Evolutionary conservation across 37 sponge, comb jelly and placozoan species (phyloP).

Genomic region (Agelas oroides): DNA sequence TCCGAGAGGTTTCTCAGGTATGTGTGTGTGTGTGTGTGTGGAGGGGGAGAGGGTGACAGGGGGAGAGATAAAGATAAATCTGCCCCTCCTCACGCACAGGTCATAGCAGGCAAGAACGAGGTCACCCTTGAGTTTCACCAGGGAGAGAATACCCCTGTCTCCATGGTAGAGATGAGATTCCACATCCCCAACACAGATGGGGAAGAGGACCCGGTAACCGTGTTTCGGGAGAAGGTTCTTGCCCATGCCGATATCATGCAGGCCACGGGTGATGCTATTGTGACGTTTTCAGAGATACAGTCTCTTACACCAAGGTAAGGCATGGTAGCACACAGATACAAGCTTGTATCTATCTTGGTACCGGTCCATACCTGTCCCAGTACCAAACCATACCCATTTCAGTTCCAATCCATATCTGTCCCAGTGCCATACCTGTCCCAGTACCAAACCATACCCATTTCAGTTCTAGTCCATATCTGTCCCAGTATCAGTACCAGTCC

Average conservation of each 20-base stretch:
- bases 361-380: too few species aligned
- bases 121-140: constrained; percentile 97
- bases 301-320: constrained; percentile 91
- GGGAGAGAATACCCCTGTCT: constrained; percentile 85
- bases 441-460: too few species aligned
- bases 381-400: too few species aligned
- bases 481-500: too few species aligned
- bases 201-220: constrained; percentile 25
- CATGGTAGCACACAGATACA: too few species aligned
- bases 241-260: constrained; percentile 93
- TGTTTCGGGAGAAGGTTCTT: constrained; percentile 80
- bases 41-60: too few species aligned
- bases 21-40: background rate
- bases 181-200: constrained; percentile 76
- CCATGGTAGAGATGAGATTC: constrained; percentile 97
- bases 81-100: constrained; percentile 4
- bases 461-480: too few species aligned
- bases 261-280: constrained; percentile 95
- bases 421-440: too few species aligned
- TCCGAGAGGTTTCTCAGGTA: constrained; percentile 87
- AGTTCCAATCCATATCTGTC: too few species aligned
- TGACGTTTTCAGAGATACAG: constrained; percentile 85
- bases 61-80: too few species aligned
- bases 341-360: too few species aligned
- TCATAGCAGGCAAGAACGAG: constrained; percentile 95